These are phyloP conservation scores for Dryobates pubescens DNA, from an alignment of 2,797 vertebrate genomes.

Conservation along the genomic window DNA sequence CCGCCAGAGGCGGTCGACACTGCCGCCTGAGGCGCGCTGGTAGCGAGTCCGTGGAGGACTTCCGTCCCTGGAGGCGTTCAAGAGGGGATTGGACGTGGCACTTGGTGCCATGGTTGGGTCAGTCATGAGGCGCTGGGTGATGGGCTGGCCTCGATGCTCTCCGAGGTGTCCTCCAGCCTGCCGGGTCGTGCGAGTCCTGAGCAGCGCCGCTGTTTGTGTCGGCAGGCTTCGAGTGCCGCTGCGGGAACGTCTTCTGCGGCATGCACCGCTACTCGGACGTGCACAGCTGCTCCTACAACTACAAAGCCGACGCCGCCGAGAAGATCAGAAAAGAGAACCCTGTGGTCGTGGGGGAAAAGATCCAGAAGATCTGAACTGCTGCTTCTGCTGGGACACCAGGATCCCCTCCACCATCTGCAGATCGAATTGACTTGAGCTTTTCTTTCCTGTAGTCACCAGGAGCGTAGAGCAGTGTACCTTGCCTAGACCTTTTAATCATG, in stretches of 20 bases:
- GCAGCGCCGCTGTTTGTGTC: slow-evolving; percentile 12
- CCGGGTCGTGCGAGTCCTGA: too few species aligned
- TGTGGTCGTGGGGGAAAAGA: slow-evolving; percentile 89
- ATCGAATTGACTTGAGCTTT: slow-evolving; percentile 81
- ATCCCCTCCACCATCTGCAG: slow-evolving; percentile 77
- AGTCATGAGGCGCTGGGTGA: too few species aligned
- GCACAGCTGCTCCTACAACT: slow-evolving; percentile 91
- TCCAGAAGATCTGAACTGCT: slow-evolving; percentile 89
- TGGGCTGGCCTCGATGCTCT: too few species aligned
- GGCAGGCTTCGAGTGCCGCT: slow-evolving; percentile 89
- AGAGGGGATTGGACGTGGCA: too few species aligned
- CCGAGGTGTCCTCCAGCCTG: too few species aligned
- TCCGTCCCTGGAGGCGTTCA: too few species aligned
- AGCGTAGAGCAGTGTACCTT: slow-evolving; percentile 77
- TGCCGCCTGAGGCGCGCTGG: too few species aligned
- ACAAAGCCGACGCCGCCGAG: slow-evolving; percentile 90
- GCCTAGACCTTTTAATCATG: slow-evolving; percentile 83
- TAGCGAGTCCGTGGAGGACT: too few species aligned
- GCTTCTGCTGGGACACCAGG: slow-evolving; percentile 80
- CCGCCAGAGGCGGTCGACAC: too few species aligned
- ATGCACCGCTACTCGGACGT: slow-evolving; percentile 89
- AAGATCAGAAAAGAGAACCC: slow-evolving; percentile 94
- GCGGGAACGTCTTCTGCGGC: slow-evolving; percentile 88
- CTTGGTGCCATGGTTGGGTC: too few species aligned
- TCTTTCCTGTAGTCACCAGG: slow-evolving; percentile 79